Evolutionary conservation across 1,140 invertebrate species (phyloP), one percentile per base, ranked within the genome.

Genomic region (Limonius californicus): DNA sequence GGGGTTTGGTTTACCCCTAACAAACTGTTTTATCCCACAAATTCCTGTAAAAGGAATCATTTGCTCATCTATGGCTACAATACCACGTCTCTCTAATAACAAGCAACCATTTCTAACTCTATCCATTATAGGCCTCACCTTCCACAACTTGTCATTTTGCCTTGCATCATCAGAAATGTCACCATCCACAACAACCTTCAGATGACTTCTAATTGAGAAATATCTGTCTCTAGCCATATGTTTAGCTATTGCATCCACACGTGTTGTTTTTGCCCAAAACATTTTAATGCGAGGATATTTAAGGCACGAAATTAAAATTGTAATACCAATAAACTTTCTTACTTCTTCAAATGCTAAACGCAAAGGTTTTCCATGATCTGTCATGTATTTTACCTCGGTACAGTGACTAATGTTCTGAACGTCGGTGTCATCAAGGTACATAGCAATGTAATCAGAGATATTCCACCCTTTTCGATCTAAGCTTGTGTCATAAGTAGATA

Each of bases 211-310:
- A 16, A 64, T 59, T 18, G 35, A 9, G 42, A 62, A 62, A 59
- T 21, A 65, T 55, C 63, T 55, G 50, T 62, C 57, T 23, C 59
- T 27, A 30, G 57, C 60, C 60, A 66, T 68, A 30, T 14, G 15
- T 9, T 54, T 27, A 2, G 21, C 50, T 32, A 60, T 54, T 16
- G 15, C 1, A 7, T 42, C 16, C 2, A 60, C 50, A 54, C 30
- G 35, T 18, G 50, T 19, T 16, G 20, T n/a, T 54, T 53, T 60
- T 54, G 45, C 30, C 45, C 1, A 43, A 57, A 62, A 66, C 57
- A 64, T 65, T 63, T 53, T 47, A n/a, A 65, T 61, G 19, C 58
- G 23, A 12, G 56, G 60, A 32, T 60, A 66, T 62, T 68, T 60
- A 16, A 66, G 54, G 30, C 60, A 65, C n/a, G n/a, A 68, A 57